These are phyloP conservation scores for Premnoplex brunnescens DNA, from an alignment of 2,797 vertebrate species.

Conservation along the genomic window DNA sequence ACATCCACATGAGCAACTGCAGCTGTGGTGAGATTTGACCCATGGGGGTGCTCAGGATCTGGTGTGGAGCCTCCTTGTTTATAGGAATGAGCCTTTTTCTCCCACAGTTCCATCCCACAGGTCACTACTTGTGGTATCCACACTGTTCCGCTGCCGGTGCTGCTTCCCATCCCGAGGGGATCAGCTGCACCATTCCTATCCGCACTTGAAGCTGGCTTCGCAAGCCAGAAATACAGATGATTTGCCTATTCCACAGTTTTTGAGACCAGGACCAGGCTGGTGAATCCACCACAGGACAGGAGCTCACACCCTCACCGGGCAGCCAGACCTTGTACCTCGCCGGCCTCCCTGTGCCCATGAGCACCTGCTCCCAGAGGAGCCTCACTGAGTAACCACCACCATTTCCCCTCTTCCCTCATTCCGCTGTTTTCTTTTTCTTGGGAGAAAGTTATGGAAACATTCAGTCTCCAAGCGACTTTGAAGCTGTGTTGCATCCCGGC, in stretches of 20 bases:
- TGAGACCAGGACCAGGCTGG: neutral
- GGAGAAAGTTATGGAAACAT: constrained; percentile 52
- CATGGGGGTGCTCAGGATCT: neutral
- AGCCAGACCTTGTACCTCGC: neutral
- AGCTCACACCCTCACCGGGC: neutral
- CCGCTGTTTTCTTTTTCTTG: neutral
- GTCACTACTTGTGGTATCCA: neutral
- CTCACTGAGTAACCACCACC: fast-evolving
- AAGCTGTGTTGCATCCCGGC: neutral
- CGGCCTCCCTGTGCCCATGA: fast-evolving
- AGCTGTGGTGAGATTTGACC: neutral
- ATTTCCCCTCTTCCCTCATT: neutral
- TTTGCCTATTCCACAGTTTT: neutral
- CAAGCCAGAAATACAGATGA: neutral
- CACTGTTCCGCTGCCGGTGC: fast-evolving
- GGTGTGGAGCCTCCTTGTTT: neutral
- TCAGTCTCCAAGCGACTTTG: constrained; percentile 4
- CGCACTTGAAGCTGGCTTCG: neutral
- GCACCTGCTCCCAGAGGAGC: fast-evolving
- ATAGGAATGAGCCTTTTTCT: neutral
- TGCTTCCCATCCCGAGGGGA: fast-evolving
- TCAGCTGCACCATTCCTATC: neutral
- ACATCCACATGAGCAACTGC: neutral
- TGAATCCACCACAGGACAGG: neutral
- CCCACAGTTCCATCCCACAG: neutral